Evolutionary conservation across 2,888 invertebrate species (phyloP).

Genomic region (Euzophera pinguis): DNA sequence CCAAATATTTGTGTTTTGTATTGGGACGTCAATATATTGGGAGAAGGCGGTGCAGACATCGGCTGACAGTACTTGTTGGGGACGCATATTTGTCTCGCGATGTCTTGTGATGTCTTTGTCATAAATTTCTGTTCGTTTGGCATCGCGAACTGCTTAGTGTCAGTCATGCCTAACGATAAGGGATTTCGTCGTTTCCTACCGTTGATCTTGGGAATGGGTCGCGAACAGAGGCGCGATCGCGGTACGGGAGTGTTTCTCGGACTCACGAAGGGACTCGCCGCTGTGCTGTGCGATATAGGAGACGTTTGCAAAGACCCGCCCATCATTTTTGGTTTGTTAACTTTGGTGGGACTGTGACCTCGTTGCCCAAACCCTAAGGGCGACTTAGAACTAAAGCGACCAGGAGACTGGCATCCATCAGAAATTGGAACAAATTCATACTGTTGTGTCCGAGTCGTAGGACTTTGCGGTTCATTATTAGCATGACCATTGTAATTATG

Average conservation of each 20-base stretch:
- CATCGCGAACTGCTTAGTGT: slow-evolving; percentile 63
- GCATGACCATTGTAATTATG: slow-evolving; percentile 60
- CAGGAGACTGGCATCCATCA: slow-evolving; percentile 85
- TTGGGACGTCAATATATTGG: slow-evolving; percentile 71
- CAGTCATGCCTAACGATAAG: slow-evolving; percentile 51
- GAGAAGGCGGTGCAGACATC: slow-evolving; percentile 86
- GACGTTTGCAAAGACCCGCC: slow-evolving; percentile 69
- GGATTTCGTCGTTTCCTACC: slow-evolving; percentile 60
- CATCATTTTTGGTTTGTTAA: slow-evolving; percentile 54
- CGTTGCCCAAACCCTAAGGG: slow-evolving; percentile 61
- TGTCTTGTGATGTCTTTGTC: slow-evolving; percentile 36
- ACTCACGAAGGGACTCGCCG: slow-evolving; percentile 90
- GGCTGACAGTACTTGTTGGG: slow-evolving; percentile 68
- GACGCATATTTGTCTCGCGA: slow-evolving; percentile 31
- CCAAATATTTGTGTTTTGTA: slow-evolving; percentile 73
- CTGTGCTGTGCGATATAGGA: slow-evolving; percentile 81
- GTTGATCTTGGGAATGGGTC: slow-evolving; percentile 67
- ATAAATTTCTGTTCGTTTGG: slow-evolving; percentile 70
- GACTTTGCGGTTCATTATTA: slow-evolving; percentile 84
- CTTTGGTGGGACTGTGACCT: slow-evolving; percentile 60
- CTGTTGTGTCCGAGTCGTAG: slow-evolving; percentile 87
- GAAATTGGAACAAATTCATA: slow-evolving; percentile 94
- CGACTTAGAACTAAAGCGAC: slow-evolving; percentile 67
- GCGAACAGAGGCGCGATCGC: slow-evolving; percentile 81
- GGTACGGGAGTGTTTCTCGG: slow-evolving; percentile 88